Percentiles rank a stretch among this genome's conserved stretches.
These are phyloP conservation scores for Lepeophtheirus salmonis DNA, from an alignment of 1,140 invertebrate genomes.

Conservation along the genomic window DNA sequence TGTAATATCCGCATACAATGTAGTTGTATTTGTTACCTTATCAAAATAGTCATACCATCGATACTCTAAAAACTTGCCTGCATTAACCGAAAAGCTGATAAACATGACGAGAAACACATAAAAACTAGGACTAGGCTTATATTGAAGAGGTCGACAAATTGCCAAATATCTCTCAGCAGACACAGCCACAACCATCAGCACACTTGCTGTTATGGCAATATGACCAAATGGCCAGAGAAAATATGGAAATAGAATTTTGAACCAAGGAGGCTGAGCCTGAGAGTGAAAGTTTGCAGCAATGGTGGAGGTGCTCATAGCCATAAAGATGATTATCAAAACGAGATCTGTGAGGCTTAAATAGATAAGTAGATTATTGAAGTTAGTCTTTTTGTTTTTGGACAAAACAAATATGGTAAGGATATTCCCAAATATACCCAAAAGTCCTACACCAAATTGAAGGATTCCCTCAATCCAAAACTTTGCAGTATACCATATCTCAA, in stretches of 20 bases:
- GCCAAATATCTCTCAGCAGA: slow-evolving; percentile 14
- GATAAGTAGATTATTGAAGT: slow-evolving; percentile 9
- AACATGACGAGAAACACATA: slow-evolving; percentile 9
- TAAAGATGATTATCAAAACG: slow-evolving; percentile 7
- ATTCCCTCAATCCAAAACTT: slow-evolving; percentile 16
- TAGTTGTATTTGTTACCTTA: neutral
- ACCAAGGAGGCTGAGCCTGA: slow-evolving; percentile 2
- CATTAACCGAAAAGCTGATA: neutral
- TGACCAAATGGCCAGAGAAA: slow-evolving; percentile 12
- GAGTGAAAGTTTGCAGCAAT: neutral
- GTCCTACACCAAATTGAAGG: slow-evolving; percentile 3
- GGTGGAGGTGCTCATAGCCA: slow-evolving; percentile 1
- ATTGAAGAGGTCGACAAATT: slow-evolving; percentile 13
- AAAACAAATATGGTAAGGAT: neutral
- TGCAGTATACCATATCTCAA: neutral
- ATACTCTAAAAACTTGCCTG: slow-evolving; percentile 7
- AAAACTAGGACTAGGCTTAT: slow-evolving; percentile 12
- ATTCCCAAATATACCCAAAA: slow-evolving; percentile 10
- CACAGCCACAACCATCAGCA: slow-evolving; percentile 12
- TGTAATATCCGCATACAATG: neutral
- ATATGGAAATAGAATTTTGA: slow-evolving; percentile 11
- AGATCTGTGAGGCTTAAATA: slow-evolving; percentile 3
- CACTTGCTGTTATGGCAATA: slow-evolving; percentile 9
- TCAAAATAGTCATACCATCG: neutral
- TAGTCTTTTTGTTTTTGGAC: slow-evolving; percentile 4